Evolutionary conservation across 2,888 invertebrate genomes (phyloP).

Genomic region (Parasteatoda lunata): DNA sequence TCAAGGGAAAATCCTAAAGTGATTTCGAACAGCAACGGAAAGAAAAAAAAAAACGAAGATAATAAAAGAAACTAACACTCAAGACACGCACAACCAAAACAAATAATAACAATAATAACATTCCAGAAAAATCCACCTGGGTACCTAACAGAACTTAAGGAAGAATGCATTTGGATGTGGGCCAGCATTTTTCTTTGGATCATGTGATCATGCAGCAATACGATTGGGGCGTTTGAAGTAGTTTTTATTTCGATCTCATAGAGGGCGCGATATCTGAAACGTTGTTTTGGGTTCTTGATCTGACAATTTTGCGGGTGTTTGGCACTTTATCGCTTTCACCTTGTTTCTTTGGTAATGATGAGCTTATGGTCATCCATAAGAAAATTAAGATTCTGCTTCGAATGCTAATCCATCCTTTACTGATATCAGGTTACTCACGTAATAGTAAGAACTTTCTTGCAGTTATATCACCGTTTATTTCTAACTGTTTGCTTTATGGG

Average conservation of each 20-base stretch:
- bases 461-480: too few species aligned
- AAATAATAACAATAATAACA: slow-evolving; percentile 67
- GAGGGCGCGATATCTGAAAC: slow-evolving; percentile 43
- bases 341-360: neutral
- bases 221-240: slow-evolving; percentile 37
- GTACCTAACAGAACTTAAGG: slow-evolving; percentile 47
- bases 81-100: slow-evolving; percentile 56
- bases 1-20: slow-evolving; percentile 53
- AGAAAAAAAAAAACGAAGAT: slow-evolving; percentile 42
- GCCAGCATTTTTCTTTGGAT: slow-evolving; percentile 54
- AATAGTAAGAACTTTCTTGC: too few species aligned
- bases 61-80: slow-evolving; percentile 63
- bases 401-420: neutral
- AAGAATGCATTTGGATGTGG: slow-evolving; percentile 61
- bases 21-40: slow-evolving; percentile 36
- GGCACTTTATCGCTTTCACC: slow-evolving; percentile 46
- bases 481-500: too few species aligned
- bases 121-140: slow-evolving; percentile 65
- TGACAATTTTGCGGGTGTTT: slow-evolving; percentile 27
- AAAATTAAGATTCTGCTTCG: neutral
- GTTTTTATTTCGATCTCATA: slow-evolving; percentile 29
- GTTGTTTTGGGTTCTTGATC: slow-evolving; percentile 1
- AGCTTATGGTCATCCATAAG: neutral
- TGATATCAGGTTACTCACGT: too few species aligned
- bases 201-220: slow-evolving; percentile 53